phyloP scores from a whole-genome alignment of 2,797 vertebrate species.

The Uromys caudimaculatus region DNA sequence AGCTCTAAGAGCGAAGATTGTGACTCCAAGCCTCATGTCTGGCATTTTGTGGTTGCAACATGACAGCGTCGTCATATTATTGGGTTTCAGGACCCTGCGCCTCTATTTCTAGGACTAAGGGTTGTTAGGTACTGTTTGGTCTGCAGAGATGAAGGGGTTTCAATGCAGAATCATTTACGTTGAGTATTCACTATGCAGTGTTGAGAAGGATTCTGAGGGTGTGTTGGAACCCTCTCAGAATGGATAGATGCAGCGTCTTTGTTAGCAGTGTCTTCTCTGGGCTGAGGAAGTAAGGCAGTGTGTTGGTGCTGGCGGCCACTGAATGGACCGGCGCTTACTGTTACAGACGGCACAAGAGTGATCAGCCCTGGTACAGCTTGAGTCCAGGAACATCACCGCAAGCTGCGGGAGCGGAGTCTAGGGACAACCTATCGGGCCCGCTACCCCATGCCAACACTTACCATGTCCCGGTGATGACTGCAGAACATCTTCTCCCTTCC shows the following conservation, averaged over 20 bases:
- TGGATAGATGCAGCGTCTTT: neutral
- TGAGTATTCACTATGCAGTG: neutral
- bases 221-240: neutral
- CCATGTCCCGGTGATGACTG: constrained; percentile 6
- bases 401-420: fast-evolving
- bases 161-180: no score
- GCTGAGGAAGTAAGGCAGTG: neutral
- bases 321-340: neutral
- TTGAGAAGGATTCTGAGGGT: neutral
- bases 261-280: neutral
- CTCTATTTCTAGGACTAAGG: neutral
- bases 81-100: neutral
- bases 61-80: neutral
- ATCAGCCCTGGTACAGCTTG: neutral
- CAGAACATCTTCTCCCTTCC: constrained; percentile 91
- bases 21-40: neutral
- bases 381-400: neutral
- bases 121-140: neutral
- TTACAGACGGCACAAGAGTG: neutral
- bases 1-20: neutral
- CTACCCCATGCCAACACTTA: neutral
- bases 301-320: fast-evolving
- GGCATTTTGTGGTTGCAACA: neutral
- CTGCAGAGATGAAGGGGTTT: neutral
- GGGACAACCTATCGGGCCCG: fast-evolving